Conservation (phyloP, 1,140 invertebrate genomes). For the Drosophila virilis region DNA sequence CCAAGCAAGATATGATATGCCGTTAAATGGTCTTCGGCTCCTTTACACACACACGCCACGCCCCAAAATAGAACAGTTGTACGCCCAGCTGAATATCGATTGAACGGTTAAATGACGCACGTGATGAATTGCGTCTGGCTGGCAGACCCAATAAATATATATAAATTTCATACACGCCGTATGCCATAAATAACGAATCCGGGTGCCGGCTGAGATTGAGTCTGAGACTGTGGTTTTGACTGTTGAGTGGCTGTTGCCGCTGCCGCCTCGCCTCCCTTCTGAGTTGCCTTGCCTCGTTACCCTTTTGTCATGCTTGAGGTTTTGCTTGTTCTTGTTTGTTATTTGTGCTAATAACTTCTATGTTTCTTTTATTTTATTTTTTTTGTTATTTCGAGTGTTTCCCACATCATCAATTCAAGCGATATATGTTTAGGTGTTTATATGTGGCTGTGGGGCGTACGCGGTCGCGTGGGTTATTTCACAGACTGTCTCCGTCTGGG, state of each 20-base stretch:
- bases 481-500: slow-evolving; percentile 31
- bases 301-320: slow-evolving; percentile 1
- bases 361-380: slow-evolving; percentile 37
- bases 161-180: slow-evolving; percentile 18
- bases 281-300: neutral
- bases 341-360: slow-evolving; percentile 58
- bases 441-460: slow-evolving; percentile 60
- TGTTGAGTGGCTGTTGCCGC: slow-evolving; percentile 22
- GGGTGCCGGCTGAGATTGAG: slow-evolving; percentile 49
- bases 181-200: slow-evolving; percentile 76
- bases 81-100: slow-evolving; percentile 24
- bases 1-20: slow-evolving; percentile 1
- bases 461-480: slow-evolving; percentile 72
- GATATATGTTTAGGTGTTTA: slow-evolving; percentile 11
- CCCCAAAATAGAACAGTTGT: too few relatives aligned
- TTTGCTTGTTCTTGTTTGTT: slow-evolving; percentile 56
- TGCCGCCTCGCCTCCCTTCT: neutral
- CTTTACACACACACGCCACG: neutral
- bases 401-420: slow-evolving; percentile 60
- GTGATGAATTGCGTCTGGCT: slow-evolving; percentile 69
- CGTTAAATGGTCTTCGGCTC: slow-evolving; percentile 29
- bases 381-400: slow-evolving; percentile 76
- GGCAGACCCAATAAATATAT: slow-evolving; percentile 46
- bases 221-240: slow-evolving; percentile 1
- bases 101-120: slow-evolving; percentile 81